A percentile compares a stretch with the other conserved stretches of the same genome.
Evolutionary conservation across 1,140 invertebrate genomes (phyloP).

Genomic region (Choristoneura fumiferana): DNA sequence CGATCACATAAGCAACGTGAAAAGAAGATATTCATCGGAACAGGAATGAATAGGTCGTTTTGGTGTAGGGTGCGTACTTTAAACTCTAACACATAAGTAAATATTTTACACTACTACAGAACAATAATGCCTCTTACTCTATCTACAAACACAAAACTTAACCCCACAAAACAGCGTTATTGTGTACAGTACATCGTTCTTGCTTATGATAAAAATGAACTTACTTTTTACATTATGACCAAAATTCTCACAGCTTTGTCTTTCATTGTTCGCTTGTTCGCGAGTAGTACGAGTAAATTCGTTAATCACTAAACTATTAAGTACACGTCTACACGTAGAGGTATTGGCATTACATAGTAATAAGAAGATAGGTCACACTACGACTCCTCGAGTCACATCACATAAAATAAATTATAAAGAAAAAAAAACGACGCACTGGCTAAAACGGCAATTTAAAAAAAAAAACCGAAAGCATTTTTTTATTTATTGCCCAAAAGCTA

Average conservation of each 20-base stretch:
- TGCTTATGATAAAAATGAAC: conserved; percentile 66
- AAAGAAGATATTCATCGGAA: neutral
- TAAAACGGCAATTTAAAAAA: too few species aligned
- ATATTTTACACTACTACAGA: conserved; percentile 22
- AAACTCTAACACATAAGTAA: conserved; percentile 17
- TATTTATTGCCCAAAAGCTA: too few species aligned
- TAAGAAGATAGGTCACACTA: conserved; percentile 1
- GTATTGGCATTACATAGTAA: conserved; percentile 53
- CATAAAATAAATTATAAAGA: neutral
- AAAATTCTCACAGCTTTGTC: conserved; percentile 80
- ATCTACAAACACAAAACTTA: conserved; percentile 44
- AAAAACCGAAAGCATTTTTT: too few species aligned
- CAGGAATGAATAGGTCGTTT: neutral
- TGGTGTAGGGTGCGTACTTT: neutral
- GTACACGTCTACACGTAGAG: conserved; percentile 61
- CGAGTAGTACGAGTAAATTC: conserved; percentile 75
- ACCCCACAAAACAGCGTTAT: conserved; percentile 35
- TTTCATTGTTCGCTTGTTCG: conserved; percentile 76
- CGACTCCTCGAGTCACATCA: conserved; percentile 8
- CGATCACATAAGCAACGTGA: conserved; percentile 4
- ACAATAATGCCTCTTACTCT: conserved; percentile 28
- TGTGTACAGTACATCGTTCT: conserved; percentile 36
- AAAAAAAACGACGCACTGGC: too few species aligned
- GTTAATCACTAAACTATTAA: conserved; percentile 71
- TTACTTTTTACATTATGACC: conserved; percentile 75